These are phyloP conservation scores for Pangasianodon hypophthalmus DNA, from an alignment of 2,113 vertebrate genomes.

Conservation along the genomic window DNA sequence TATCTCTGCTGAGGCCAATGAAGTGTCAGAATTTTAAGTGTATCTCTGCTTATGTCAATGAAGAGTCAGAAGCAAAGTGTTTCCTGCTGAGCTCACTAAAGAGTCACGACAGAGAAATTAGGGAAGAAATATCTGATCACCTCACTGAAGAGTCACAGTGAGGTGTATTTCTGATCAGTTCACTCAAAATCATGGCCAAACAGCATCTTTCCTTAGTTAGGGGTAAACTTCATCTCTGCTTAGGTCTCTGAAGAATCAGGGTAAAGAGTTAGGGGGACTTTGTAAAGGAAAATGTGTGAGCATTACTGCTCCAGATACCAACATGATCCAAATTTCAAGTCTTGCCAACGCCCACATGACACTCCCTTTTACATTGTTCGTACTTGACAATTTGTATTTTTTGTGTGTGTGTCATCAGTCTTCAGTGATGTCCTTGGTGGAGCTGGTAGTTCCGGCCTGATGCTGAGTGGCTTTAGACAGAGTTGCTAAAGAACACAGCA, in stretches of 20 bases:
- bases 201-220: neutral
- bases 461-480: constrained; percentile 55
- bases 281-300: constrained; percentile 14
- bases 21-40: neutral
- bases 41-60: neutral
- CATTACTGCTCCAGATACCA: constrained; percentile 44
- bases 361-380: constrained; percentile 27
- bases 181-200: neutral
- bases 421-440: constrained; percentile 67
- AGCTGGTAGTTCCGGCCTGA: constrained; percentile 66
- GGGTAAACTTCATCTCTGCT: neutral
- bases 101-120: neutral
- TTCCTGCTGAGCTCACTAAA: too few relatives aligned
- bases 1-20: neutral
- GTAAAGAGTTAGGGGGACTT: neutral
- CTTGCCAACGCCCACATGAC: neutral
- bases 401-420: constrained; percentile 56
- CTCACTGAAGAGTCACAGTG: neutral
- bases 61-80: neutral
- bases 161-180: neutral
- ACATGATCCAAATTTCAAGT: constrained; percentile 50
- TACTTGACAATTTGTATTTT: neutral
- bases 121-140: neutral
- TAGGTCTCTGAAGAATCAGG: neutral
- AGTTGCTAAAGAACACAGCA: constrained; percentile 27